Percentiles rank a stretch among this genome's conserved stretches.
Evolutionary conservation across 2,888 invertebrate genomes (phyloP).

Genomic region (Lasioglossum calceatum): DNA sequence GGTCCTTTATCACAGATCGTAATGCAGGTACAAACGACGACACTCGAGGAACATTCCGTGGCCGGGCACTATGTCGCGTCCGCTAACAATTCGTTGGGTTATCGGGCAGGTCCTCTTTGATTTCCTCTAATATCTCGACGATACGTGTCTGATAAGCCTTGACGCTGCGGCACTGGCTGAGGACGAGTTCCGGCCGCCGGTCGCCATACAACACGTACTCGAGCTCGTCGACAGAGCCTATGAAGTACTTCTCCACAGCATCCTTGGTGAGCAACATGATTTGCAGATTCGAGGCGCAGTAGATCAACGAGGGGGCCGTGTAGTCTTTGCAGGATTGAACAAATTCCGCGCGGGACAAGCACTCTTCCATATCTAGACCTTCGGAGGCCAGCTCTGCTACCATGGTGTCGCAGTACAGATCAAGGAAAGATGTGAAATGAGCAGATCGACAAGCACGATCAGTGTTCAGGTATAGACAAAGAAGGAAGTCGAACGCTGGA

Average conservation of each 20-base stretch:
- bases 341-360: slow-evolving; percentile 63
- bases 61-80: neutral
- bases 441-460: slow-evolving; percentile 63
- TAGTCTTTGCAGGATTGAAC: slow-evolving; percentile 53
- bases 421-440: slow-evolving; percentile 67
- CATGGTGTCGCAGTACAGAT: slow-evolving; percentile 69
- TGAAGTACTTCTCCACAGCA: slow-evolving; percentile 52
- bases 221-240: slow-evolving; percentile 41
- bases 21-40: slow-evolving; percentile 41
- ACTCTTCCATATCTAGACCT: slow-evolving; percentile 58
- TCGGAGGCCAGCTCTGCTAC: slow-evolving; percentile 46
- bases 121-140: slow-evolving; percentile 65
- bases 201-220: slow-evolving; percentile 58
- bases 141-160: slow-evolving; percentile 60
- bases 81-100: slow-evolving; percentile 40
- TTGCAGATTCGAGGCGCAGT: slow-evolving; percentile 55
- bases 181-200: slow-evolving; percentile 55
- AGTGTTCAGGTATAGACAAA: slow-evolving; percentile 73
- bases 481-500: slow-evolving; percentile 75
- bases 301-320: slow-evolving; percentile 38
- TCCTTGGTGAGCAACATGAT: slow-evolving; percentile 64
- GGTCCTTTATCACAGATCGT: slow-evolving; percentile 44
- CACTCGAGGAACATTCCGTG: neutral
- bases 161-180: slow-evolving; percentile 46
- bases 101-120: slow-evolving; percentile 62